Conservation (phyloP, 2,797 vertebrate genomes). For the Falco rusticolus region DNA sequence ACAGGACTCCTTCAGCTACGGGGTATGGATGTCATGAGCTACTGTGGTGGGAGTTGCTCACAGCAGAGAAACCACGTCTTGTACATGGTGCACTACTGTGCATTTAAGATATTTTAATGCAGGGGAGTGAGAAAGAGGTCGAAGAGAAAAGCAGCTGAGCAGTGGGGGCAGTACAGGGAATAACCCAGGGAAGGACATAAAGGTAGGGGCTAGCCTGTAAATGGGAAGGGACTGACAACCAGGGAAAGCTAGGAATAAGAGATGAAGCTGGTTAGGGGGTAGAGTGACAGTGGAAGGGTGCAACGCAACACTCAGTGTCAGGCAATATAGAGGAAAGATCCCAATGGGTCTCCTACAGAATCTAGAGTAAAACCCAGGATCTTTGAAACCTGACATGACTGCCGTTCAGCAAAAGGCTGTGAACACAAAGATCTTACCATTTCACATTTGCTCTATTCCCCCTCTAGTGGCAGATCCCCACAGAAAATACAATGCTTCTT, state of each 20-base stretch:
- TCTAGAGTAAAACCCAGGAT: neutral
- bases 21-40: fast-evolving
- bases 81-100: fast-evolving
- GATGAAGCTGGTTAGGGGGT: neutral
- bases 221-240: neutral
- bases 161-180: neutral
- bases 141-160: neutral
- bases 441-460: neutral
- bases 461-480: neutral
- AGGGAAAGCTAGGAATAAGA: neutral
- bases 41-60: neutral
- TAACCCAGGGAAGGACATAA: neutral
- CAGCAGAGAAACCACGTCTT: neutral
- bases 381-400: neutral
- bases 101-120: neutral
- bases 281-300: neutral
- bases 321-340: neutral
- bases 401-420: neutral
- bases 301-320: fast-evolving
- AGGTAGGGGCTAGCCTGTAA: neutral
- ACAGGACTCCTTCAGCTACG: neutral
- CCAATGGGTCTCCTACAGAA: neutral
- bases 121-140: neutral
- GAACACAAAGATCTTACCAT: neutral
- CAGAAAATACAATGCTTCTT: neutral